Base-by-base conservation (phyloP, 1,140 invertebrate genomes). In the Eriosoma lanigerum region DNA sequence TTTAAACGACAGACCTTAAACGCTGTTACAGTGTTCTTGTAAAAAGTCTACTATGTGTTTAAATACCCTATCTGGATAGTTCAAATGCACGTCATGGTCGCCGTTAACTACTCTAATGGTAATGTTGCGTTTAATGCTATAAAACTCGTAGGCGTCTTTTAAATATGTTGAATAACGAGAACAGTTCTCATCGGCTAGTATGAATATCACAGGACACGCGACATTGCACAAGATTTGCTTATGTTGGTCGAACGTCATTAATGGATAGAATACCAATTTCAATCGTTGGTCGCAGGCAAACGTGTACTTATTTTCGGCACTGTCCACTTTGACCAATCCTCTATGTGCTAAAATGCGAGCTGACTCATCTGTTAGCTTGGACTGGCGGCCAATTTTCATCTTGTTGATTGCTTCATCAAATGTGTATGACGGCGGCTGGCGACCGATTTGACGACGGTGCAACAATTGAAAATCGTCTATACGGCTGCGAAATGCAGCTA, bases 301-400 rank as follows among this genome's bases (percentile, higher is more conserved):
- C 48, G 82, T 83, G 70, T 84, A 87, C 29, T 26, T 26, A 32
- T 46, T 29, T 0, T 9, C 21, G 1, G 82, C 81, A 82, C 87
- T 82, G 9, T 82, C 84, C 8, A 84, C 83, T 12, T 81, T 83
- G 50, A 83, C 84, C 88, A 93, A 91, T 12, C 92, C 92, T 44
- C 93, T 86, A 82, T 88, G 89, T 88, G 95, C 90, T 68, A 94
- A 84, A 54, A 92, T 87, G 83, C 90, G 87, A 48, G 91, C 91
- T 56, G 90, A 89, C 52, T 90, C 87, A 76, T 87, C 88, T 0
- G 90, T 91, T 1, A 93, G 87, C 0, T 52, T 60, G 52, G 75
- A 81, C 19, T 38, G 54, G n/a, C 89, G 90, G 5, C 91, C 91
- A 60, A 89, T 87, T 81, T 93, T 92, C 15, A 92, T 92, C 73